Evolutionary conservation across 2,113 vertebrate species (phyloP), one percentile per base, ranked within the genome.

Genomic region (Typhlomys cinereus): DNA sequence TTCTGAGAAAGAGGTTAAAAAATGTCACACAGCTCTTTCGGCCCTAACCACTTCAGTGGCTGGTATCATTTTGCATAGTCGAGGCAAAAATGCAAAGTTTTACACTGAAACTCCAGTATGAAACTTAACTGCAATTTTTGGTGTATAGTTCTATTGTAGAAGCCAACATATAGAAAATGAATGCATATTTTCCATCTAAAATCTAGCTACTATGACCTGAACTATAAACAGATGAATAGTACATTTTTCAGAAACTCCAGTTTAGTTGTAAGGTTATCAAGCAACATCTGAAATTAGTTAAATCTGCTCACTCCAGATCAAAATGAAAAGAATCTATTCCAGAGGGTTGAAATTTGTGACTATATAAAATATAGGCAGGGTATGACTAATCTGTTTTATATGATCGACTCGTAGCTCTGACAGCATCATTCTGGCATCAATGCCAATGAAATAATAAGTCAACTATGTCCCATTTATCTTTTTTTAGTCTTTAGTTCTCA

Each of bases 21-120:
- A 98, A 97, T 97, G 97, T 95, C 96, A 97, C 96, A 96, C 97
- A 97, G 73, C 97, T 97, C 91, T 88, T 96, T 97, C 92, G 97
- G 97, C 96, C 94, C 96, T 61, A 20, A 95, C 74, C 92, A 92
- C 93, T 97, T 94, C 83, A 78, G 52, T 97, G 97, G 97, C 97
- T 94, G 93, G 93, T 89, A 93, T 97, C 93, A 95, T 95, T 97
- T 95, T 97, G 95, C 97, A 97, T 84, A 95, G 95, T 97, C 96
- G 96, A 96, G 92, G 95, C 94, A 97, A 83, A 96, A 95, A 97
- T 94, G 91, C 94, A 85, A 91, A 94, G 96, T 93, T 95, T 69
- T 34, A 84, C 86, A 96, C 88, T 96, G 94, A 96, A 97, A 97
- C 96, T 97, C 48, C 78, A 95, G 91, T 85, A 95, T 92, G 97